Base-by-base conservation (phyloP, 53 echinoderm and acorn worm species). In the Arbacia lixula region DNA sequence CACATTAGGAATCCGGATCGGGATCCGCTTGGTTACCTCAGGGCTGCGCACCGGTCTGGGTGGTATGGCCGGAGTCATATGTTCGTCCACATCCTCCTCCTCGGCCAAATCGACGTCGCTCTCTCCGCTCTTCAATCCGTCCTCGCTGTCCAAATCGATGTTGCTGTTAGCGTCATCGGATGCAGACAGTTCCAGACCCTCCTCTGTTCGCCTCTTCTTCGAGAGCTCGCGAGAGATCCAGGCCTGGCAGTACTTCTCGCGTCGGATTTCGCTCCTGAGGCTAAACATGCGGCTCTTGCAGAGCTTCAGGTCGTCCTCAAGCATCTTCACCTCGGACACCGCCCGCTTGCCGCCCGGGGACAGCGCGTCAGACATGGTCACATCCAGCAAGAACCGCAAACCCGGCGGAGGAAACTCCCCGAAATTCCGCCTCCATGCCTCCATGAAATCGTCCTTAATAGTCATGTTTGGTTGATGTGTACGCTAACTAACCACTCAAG, bases 381-480 rank as follows among this genome's bases (percentile, higher is more conserved):
- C 60, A 12, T 78, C 79, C 79, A 60, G 41, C 29, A 78, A 28
- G 17, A 78, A 78, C 60, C 57, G 20, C 40, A 78, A 29, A 12
- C 79, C 79, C 35, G 79, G 79, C 39, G 79, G 79, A 28, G 79
- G 79, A 78, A 78, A 78, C 61, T 78, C 79, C 3, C 79, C 79
- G 26, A 78, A 78, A 60, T 78, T 78, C 25, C 79, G 58, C 38
- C 53, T 78, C 79, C 79, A 78, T 19, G 60, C 11, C 33, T 78
- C 79, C 79, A 78, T 78, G 60, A 78, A 78, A 10, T 12, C 29
- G 12, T 78, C 79, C 38, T 78, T 78, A 29, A 78, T 78, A n/a
- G 79, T 78, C 79, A 78, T 78, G 38, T 54, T 75, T 19, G 50
- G 42, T 28, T 40, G 12, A 50, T 30, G 21, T 50, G 51, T 50